Evolutionary conservation across 1,140 invertebrate genomes (phyloP).

Genomic region (Cotesia typhae): DNA sequence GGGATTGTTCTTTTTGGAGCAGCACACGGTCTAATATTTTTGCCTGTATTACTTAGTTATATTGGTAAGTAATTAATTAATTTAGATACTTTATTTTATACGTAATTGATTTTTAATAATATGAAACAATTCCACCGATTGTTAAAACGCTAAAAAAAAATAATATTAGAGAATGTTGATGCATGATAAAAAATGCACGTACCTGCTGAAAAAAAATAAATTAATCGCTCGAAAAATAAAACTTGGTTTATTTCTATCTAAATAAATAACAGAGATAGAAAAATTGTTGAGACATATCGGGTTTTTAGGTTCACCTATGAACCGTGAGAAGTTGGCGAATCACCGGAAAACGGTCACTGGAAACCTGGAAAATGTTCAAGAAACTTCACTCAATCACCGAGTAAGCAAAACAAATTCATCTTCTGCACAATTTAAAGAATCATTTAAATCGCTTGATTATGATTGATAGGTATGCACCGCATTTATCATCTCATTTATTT

Average conservation of each 20-base stretch:
- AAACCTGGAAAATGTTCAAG: slow-evolving; percentile 74
- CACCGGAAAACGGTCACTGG: slow-evolving; percentile 70
- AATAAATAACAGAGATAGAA: too few species aligned
- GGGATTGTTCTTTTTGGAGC: slow-evolving; percentile 96
- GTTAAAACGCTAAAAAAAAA: slow-evolving; percentile 37
- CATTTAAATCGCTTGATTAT: slow-evolving; percentile 60
- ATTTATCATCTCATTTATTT: slow-evolving; percentile 22
- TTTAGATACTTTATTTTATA: slow-evolving; percentile 14
- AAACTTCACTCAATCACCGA: slow-evolving; percentile 74
- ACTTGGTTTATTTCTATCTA: too few species aligned
- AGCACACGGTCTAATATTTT: slow-evolving; percentile 94
- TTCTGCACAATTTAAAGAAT: slow-evolving; percentile 54
- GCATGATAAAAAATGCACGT: background rate
- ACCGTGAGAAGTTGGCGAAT: slow-evolving; percentile 80
- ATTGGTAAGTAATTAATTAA: slow-evolving; percentile 77
- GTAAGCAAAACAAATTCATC: slow-evolving; percentile 65
- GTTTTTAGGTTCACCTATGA: slow-evolving; percentile 77
- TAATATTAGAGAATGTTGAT: background rate
- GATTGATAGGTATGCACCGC: slow-evolving; percentile 56
- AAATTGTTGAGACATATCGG: slow-evolving; percentile 28
- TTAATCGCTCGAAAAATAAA: too few species aligned
- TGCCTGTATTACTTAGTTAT: slow-evolving; percentile 96
- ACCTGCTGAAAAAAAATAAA: background rate
- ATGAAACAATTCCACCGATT: slow-evolving; percentile 37
- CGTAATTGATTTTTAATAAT: background rate